These are phyloP conservation scores for Sarotherodon lohbergeri DNA, from an alignment of 2,113 vertebrate species.

Conservation along the genomic window DNA sequence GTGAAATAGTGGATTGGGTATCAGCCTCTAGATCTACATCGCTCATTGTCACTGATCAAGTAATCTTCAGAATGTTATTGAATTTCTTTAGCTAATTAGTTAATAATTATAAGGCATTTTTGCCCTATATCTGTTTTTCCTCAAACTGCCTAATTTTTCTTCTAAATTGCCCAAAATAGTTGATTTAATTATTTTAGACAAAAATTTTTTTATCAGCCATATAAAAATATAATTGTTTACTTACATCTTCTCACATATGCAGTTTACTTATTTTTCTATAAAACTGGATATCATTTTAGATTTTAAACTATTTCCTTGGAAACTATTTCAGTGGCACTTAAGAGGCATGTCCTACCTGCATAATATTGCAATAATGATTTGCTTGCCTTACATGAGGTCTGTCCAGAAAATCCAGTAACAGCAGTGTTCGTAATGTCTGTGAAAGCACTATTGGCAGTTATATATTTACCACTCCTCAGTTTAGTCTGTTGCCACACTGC, in stretches of 20 bases:
- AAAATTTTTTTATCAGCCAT: neutral
- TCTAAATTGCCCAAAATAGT: neutral
- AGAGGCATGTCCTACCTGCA: neutral
- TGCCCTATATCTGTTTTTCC: neutral
- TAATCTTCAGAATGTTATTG: neutral
- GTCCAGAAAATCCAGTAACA: neutral
- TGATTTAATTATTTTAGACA: neutral
- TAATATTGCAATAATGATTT: neutral
- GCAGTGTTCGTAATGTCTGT: fast-evolving
- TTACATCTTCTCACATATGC: neutral
- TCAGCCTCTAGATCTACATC: neutral
- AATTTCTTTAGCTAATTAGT: neutral
- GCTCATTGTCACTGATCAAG: neutral
- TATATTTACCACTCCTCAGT: fast-evolving
- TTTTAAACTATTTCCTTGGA: neutral
- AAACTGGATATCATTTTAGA: fast-evolving
- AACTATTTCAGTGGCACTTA: neutral
- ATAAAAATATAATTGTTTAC: neutral
- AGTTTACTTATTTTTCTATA: neutral
- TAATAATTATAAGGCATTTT: neutral
- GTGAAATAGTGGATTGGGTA: neutral
- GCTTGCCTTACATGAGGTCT: neutral
- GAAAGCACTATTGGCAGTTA: neutral
- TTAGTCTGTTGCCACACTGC: neutral
- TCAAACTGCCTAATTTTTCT: neutral